Evolutionary conservation across 2,797 vertebrate genomes (phyloP), one percentile per base, ranked within the genome.

Genomic region (Myripristis jacobus): DNA sequence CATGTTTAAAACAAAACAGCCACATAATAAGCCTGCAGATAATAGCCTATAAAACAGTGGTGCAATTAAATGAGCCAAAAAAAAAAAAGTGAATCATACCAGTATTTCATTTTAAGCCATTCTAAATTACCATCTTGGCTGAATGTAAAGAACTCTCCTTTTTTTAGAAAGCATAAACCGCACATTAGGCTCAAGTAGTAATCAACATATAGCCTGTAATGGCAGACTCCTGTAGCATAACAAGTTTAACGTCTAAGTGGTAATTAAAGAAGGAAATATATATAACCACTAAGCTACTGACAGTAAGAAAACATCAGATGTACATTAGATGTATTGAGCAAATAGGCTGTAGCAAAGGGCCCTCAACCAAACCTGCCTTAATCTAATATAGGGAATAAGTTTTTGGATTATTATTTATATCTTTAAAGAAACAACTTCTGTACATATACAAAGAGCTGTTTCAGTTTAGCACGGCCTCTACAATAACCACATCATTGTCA

Each of bases 181-280:
- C 85, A 82, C 83, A 87, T 82, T 66, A 75, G 83, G 50, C 22
- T 66, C 61, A 71, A 67, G 68, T 51, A 83, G 43, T 78, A 77
- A 88, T 88, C 76, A 84, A 79, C 79, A 11, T 84, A 73, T 55
- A 54, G 84, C 77, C 66, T 74, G 61, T 82, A 86, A 90, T 82
- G 53, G 70, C 67, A 86, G 74, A 77, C 54, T 55, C 80, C 54
- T 72, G 54, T 43, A 70, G 71, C 60, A 77, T 48, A 77, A 66
- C 50, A 64, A 53, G 62, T 82, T 75, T 75, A 74, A 60, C 55
- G 69, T 46, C 60, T 69, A 83, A 82, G 71, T 77, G 63, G 80
- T 64, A 69, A 66, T 83, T 82, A 43, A 64, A 66, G 74, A 61
- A n/a, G 7, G 16, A 24, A 36, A 62, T 53, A 87, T 81, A 73